phyloP scores from a whole-genome alignment of 2,888 invertebrate species.

The Sinelater perroti region DNA sequence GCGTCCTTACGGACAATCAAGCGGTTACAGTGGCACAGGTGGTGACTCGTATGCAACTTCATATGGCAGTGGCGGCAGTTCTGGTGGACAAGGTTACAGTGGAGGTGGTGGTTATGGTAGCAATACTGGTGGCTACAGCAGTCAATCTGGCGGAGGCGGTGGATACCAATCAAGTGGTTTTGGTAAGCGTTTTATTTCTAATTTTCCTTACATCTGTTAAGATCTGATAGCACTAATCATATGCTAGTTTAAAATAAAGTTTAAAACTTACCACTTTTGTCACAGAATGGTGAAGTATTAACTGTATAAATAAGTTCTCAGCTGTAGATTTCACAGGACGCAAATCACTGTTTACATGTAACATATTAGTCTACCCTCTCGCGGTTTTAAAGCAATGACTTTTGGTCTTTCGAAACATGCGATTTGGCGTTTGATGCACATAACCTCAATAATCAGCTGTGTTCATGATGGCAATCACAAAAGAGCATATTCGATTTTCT shows the following conservation, averaged over 20 bases:
- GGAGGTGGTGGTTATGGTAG: constrained; percentile 39
- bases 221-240: constrained; percentile 2
- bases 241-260: background rate
- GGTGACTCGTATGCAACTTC: constrained; percentile 38
- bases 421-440: too few species aligned
- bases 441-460: too few species aligned
- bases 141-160: constrained; percentile 38
- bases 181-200: constrained; percentile 35
- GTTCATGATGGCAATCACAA: too few species aligned
- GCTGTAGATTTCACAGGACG: too few species aligned
- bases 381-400: too few species aligned
- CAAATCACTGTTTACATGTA: too few species aligned
- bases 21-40: constrained; percentile 32
- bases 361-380: too few species aligned
- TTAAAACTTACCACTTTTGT: too few species aligned
- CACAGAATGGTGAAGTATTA: too few species aligned
- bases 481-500: too few species aligned
- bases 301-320: too few species aligned
- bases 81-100: constrained; percentile 32
- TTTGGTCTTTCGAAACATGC: too few species aligned
- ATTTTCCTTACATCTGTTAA: constrained; percentile 5
- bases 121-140: constrained; percentile 35
- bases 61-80: constrained; percentile 23
- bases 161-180: constrained; percentile 40
- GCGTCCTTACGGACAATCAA: constrained; percentile 38